Percentiles rank a stretch among this genome's conserved stretches.
These are phyloP conservation scores for Chaenodraco wilsoni DNA, from an alignment of 2,797 vertebrate genomes.

Conservation along the genomic window DNA sequence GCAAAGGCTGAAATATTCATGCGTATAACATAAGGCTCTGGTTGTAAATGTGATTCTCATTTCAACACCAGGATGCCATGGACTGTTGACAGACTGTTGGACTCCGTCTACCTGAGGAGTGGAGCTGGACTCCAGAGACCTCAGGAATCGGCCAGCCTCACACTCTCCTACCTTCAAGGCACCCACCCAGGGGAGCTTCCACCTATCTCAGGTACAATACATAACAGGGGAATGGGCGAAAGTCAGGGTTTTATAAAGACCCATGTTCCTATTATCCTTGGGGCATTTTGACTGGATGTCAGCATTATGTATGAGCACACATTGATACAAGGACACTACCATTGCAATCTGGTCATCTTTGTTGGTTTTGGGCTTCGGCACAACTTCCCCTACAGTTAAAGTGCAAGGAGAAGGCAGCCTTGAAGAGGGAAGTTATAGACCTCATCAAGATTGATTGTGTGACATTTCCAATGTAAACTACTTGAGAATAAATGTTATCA, in stretches of 20 bases:
- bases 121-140: constrained; percentile 50
- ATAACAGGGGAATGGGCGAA: not conserved
- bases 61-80: constrained; percentile 78
- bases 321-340: too few relatives aligned
- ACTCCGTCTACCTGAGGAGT: constrained; percentile 76
- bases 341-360: too few relatives aligned
- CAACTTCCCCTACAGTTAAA: not conserved
- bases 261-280: too few relatives aligned
- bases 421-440: not conserved
- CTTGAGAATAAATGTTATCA: too few relatives aligned
- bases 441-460: not conserved
- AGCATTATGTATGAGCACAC: not conserved
- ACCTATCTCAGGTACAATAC: constrained; percentile 67
- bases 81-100: constrained; percentile 67
- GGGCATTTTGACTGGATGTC: too few relatives aligned
- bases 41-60: constrained; percentile 9
- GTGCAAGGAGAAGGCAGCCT: not conserved
- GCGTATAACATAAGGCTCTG: not conserved
- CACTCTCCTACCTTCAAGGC: constrained; percentile 64
- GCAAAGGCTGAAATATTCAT: not conserved
- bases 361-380: not conserved
- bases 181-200: constrained; percentile 61
- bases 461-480: not conserved
- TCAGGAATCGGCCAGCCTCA: constrained; percentile 52
- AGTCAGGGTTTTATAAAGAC: not conserved